These are phyloP conservation scores for Nesospiza acunhae DNA, from an alignment of 2,113 vertebrate species.

Conservation along the genomic window DNA sequence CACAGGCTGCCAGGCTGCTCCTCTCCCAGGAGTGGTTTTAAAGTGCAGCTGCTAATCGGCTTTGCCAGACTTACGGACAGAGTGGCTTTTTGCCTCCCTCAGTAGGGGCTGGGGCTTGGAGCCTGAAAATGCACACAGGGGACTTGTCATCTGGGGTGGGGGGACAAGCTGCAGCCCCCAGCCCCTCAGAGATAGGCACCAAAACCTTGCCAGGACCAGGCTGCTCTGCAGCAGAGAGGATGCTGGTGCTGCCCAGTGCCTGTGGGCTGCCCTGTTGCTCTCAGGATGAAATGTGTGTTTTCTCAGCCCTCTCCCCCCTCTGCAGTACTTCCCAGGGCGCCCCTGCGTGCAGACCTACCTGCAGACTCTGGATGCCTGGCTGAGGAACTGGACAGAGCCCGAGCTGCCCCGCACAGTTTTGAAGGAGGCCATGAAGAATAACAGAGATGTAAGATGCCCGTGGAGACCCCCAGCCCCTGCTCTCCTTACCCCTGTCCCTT, in stretches of 20 bases:
- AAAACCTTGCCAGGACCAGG: fast-evolving
- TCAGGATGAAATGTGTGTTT: neutral
- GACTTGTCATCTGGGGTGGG: fast-evolving
- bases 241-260: neutral
- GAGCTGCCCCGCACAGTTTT: slow-evolving; percentile 77
- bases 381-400: slow-evolving; percentile 64
- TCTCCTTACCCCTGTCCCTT: neutral
- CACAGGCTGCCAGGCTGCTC: neutral
- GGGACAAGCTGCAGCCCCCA: neutral
- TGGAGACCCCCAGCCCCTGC: fast-evolving
- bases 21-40: slow-evolving; percentile 68
- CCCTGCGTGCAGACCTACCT: slow-evolving; percentile 81
- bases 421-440: slow-evolving; percentile 76
- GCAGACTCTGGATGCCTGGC: slow-evolving; percentile 74
- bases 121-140: neutral
- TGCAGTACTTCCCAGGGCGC: slow-evolving; percentile 88
- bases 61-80: slow-evolving; percentile 85
- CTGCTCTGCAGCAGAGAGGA: neutral
- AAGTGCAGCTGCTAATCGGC: slow-evolving; percentile 91
- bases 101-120: slow-evolving; percentile 34
- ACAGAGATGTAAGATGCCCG: slow-evolving; percentile 74
- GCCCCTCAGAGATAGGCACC: fast-evolving
- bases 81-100: slow-evolving; percentile 84
- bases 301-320: neutral
- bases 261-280: neutral